phyloP scores from a whole-genome alignment of 2,113 vertebrate genomes.

The Callospermophilus lateralis region DNA sequence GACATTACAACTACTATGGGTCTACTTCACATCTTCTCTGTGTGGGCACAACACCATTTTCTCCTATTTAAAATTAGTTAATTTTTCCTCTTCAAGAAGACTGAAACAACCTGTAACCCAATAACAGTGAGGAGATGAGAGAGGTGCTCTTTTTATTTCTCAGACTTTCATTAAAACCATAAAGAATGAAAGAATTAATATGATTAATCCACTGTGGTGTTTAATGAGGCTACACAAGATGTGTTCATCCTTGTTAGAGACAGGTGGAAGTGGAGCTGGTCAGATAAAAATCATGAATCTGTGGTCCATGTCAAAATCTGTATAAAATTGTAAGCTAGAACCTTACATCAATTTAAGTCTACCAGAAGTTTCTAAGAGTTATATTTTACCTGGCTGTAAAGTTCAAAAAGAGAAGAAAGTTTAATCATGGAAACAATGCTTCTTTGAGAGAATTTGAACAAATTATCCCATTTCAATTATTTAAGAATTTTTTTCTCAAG shows the following conservation, averaged over 20 bases:
- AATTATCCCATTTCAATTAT: neutral
- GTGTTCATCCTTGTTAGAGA: neutral
- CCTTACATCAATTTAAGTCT: neutral
- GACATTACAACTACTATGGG: fast-evolving
- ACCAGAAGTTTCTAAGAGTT: neutral
- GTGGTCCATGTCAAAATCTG: neutral
- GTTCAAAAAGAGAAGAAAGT: neutral
- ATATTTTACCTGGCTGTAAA: neutral
- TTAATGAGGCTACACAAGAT: neutral
- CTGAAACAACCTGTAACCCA: neutral
- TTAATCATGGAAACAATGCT: neutral
- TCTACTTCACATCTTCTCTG: neutral
- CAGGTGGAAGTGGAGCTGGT: neutral
- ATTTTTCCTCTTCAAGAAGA: neutral
- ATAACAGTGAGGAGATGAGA: fast-evolving
- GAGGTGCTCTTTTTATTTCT: neutral
- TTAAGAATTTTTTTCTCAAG: neutral
- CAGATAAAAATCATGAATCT: neutral
- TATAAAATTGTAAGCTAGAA: neutral
- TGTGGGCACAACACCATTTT: neutral
- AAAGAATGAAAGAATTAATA: neutral
- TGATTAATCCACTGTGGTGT: neutral
- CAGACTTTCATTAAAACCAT: neutral
- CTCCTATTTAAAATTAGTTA: neutral
- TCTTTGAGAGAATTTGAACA: neutral